These are phyloP conservation scores for Ophion ventricosus DNA, from an alignment of 2,888 invertebrate genomes.

Conservation along the genomic window DNA sequence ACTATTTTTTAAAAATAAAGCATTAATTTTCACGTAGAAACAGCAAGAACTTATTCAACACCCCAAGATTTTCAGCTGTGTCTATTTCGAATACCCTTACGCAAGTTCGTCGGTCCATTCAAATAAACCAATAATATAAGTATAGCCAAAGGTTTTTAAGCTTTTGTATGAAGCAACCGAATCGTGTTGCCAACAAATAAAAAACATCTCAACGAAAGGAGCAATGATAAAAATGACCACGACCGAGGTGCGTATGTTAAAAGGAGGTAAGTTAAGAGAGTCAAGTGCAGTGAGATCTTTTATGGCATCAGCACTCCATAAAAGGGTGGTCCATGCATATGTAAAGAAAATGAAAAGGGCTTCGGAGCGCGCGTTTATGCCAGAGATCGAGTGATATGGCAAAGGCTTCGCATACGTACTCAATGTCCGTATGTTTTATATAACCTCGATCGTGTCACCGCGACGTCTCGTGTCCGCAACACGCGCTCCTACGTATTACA, in stretches of 20 bases:
- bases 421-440: constrained; percentile 77
- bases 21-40: too few relatives aligned
- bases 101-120: too few relatives aligned
- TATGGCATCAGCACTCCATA: constrained; percentile 70
- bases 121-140: too few relatives aligned
- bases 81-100: too few relatives aligned
- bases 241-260: not conserved
- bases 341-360: constrained; percentile 74
- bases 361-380: constrained; percentile 67
- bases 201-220: constrained; percentile 2
- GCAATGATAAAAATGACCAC: not conserved
- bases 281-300: constrained; percentile 62
- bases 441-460: constrained; percentile 79
- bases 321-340: constrained; percentile 79
- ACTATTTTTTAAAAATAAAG: too few relatives aligned
- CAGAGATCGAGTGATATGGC: constrained; percentile 61
- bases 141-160: too few relatives aligned
- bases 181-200: not conserved
- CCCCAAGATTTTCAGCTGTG: too few relatives aligned
- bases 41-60: too few relatives aligned
- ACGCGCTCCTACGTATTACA: constrained; percentile 20
- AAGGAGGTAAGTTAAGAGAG: constrained; percentile 21
- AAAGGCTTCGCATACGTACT: constrained; percentile 75
- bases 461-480: constrained; percentile 44
- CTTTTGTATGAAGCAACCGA: too few relatives aligned